Base-by-base conservation (phyloP, 2,113 vertebrate genomes). In the Pleuronectes platessa region DNA sequence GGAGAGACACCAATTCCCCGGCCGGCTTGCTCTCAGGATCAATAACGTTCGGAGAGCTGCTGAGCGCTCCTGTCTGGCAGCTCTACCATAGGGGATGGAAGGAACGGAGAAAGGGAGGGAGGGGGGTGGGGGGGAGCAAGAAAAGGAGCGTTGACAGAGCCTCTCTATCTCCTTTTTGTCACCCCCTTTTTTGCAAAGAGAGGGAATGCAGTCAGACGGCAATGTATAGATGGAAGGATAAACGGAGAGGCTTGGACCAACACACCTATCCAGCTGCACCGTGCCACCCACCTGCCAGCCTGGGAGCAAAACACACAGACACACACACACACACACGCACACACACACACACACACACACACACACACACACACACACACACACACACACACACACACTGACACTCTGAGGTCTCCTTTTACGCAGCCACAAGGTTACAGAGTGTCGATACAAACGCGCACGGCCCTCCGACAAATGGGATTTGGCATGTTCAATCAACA, bases 401-500 rank as follows among this genome's bases (percentile, higher is more conserved):
- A 58, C 67, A 59, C 70, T 49, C 69, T 64, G 59, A 82, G 76
- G 83, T 88, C 88, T 93, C 83, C 89, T 90, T 92, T 89, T 82
- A 76, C 83, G 56, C 55, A 90, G 83, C 83, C 86, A 89, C 92
- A 93, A 92, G 91, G 90, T 92, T 92, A 91, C 89, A 87, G 81
- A 79, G 88, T 90, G 91, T 92, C 90, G 76, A 94, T 92, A 90
- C 86, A 84, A 88, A 86, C 72, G 56, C 74, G 45, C 84, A 85
- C 84, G 82, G 70, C 87, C 68, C 86, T 86, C 84, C 68, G 68
- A 91, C 93, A 93, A 92, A 93, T 92, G 87, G 84, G 90, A 93
- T 92, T 90, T 93, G 92, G 89, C 90, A 84, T 90, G 91, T 92
- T 94, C 92, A 92, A 91, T 92, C 90, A 90, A 79, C 87, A 79